Evolutionary conservation across 2,113 vertebrate species (phyloP), one percentile per base, ranked within the genome.

Genomic region (Nycticebus coucang): DNA sequence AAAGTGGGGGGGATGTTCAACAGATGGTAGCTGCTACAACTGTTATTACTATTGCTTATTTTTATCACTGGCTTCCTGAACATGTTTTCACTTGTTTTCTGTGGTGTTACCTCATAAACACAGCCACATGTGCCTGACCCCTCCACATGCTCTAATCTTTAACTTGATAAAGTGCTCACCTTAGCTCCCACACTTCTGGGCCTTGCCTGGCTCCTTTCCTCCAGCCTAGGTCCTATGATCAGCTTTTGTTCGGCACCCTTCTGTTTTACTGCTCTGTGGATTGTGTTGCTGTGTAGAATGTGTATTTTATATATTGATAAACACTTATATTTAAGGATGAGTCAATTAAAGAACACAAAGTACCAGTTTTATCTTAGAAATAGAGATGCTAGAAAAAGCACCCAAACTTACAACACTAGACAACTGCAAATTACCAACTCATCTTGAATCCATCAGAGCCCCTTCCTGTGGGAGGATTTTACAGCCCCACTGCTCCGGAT

Each of bases 141-240:
- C 19, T 94, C 28, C 7, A 33, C 15, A 35, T 35, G 35, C n/a
- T 77, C 19, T n/a, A 30, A 41, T 50, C 55, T n/a, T 68, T 71
- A 59, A 7, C 17, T 74, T 72, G 33, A 35, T 28, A 26, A 66
- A 57, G 0, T 78, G n/a, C 14, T 88, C 9, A 35, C 24, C 2
- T 64, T 53, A 24, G n/a, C 19, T 50, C 62, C 7, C 28, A 37
- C 7, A 26, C 6, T 7, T 24, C 50, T 45, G 14, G 30, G 18
- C 30, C 28, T 37, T 83, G 10, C 28, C n/a, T 11, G 26, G 2
- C 30, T 93, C n/a, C 10, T 64, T 57, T 26, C 66, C 35, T 72
- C 1, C 1, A 75, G 22, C 4, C 19, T n/a, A 45, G 21, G 5
- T 0, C 17, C 28, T 24, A 0, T 24, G 18, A 4, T 55, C 53